A percentile compares a stretch with the other conserved stretches of the same genome.
Conservation (phyloP, 2,888 invertebrate species). For the Synanthedon andrenaeformis region DNA sequence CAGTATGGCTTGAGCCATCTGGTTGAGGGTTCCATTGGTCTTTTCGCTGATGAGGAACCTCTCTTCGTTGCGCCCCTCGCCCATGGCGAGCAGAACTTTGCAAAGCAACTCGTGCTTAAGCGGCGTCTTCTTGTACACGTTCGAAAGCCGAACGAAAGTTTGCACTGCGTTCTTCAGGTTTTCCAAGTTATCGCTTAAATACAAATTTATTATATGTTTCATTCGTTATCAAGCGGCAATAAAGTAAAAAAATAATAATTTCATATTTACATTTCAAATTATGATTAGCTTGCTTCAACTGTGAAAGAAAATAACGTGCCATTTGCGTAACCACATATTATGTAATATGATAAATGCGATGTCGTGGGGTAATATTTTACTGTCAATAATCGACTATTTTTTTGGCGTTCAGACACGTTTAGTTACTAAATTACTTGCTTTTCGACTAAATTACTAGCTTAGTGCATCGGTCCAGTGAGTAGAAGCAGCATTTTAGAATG, state of each 20-base stretch:
- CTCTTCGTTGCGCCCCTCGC: conserved; percentile 42
- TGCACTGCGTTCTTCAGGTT: conserved; percentile 58
- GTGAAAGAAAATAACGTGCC: no score
- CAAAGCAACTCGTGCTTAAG: conserved; percentile 73
- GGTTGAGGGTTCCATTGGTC: conserved; percentile 27
- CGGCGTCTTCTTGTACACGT: conserved; percentile 72
- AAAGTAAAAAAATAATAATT: background rate
- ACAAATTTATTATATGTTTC: background rate
- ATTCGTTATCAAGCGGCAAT: background rate
- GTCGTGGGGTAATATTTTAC: no score
- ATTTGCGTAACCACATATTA: no score
- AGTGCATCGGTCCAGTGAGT: no score
- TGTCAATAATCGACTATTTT: no score
- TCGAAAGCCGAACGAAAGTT: conserved; percentile 61
- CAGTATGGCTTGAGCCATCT: conserved; percentile 35
- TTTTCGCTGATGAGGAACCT: conserved; percentile 37
- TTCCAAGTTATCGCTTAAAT: conserved; percentile 36
- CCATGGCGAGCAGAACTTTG: conserved; percentile 33
- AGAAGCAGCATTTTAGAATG: no score
- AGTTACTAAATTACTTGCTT: no score
- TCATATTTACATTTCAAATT: no score
- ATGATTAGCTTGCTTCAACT: no score
- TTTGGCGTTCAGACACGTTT: no score
- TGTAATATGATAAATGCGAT: no score
- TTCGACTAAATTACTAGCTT: no score